Base-by-base conservation (phyloP, 2,113 vertebrate species). In the Scomber colias region DNA sequence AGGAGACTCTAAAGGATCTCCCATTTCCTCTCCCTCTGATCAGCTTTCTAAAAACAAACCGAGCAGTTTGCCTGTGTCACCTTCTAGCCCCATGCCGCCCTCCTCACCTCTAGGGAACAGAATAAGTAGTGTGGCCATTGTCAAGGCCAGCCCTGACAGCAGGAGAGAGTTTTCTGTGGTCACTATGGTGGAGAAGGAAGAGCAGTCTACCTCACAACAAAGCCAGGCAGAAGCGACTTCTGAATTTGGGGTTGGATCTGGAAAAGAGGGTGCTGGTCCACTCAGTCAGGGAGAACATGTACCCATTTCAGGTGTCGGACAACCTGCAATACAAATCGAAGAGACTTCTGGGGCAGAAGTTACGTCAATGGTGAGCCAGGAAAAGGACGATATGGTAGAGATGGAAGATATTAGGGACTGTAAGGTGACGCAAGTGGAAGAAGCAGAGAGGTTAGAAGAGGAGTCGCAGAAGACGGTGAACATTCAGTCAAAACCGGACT, bases 351-450 rank as follows among this genome's bases (percentile, higher is more conserved):
- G 8, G 60, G 31, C 30, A 54, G 48, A 72, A 17, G 48, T 24
- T 12, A 62, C 17, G 3, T 11, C 48, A 4, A 11, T 24, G 2
- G 15, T 56, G 10, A 48, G 35, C 71, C 85, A 87, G 48, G 87
- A 87, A 1, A 93, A 70, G 62, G 90, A 93, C 5, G 90, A 91
- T 50, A 90, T 87, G 60, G 65, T 93, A 46, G 72, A 93, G 55
- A 93, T 93, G 91, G 87, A 92, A 66, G 89, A 92, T 14, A 86
- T 91, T 30, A 85, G 64, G 75, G 86, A 90, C 77, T 92, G 91
- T 56, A 87, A 86, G 74, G 89, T 92, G 54, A 90, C 27, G 13
- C 72, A 76, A 44, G 64, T 30, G 5, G 77, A 75, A 27, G 74
- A 73, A 67, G 11, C 17, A n/a, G 17, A 55, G 15, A 31, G 3